Conservation (phyloP, 2,113 vertebrate genomes). For the Blennius ocellaris region DNA sequence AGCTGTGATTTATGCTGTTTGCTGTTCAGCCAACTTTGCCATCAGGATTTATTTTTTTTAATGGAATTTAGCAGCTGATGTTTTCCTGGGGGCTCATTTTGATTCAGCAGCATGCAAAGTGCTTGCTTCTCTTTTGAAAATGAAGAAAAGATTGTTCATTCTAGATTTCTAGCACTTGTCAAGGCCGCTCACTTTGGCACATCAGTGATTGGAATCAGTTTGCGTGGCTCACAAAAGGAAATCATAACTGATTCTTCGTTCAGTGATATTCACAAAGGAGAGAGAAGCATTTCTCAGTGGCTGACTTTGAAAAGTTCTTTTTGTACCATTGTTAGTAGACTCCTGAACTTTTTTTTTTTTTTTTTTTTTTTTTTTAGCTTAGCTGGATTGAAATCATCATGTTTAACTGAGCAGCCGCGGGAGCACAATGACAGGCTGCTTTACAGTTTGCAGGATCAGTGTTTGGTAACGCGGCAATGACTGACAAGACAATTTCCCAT, state of each 20-base stretch:
- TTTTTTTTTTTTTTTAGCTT: neutral
- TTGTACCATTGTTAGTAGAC: slow-evolving; percentile 5
- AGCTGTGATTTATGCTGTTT: slow-evolving; percentile 51
- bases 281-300: neutral
- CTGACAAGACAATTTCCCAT: slow-evolving; percentile 33
- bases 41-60: slow-evolving; percentile 63
- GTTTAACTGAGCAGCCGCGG: slow-evolving; percentile 26
- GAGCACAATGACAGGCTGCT: slow-evolving; percentile 26
- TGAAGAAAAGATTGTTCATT: slow-evolving; percentile 4
- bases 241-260: neutral
- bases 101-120: neutral
- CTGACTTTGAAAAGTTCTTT: neutral
- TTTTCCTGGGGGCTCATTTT: slow-evolving; percentile 29
- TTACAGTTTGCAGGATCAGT: slow-evolving; percentile 22
- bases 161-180: slow-evolving; percentile 11
- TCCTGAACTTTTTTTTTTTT: neutral
- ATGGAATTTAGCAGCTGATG: slow-evolving; percentile 14
- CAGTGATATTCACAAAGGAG: slow-evolving; percentile 5
- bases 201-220: slow-evolving; percentile 10
- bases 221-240: slow-evolving; percentile 11
- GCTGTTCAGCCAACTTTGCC: slow-evolving; percentile 50
- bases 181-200: neutral
- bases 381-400: slow-evolving; percentile 6
- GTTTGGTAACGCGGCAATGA: slow-evolving; percentile 20
- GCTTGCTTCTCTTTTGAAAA: slow-evolving; percentile 13